These are phyloP conservation scores for Agrilus biguttatus DNA, from an alignment of 2,888 invertebrate species.

Conservation along the genomic window DNA sequence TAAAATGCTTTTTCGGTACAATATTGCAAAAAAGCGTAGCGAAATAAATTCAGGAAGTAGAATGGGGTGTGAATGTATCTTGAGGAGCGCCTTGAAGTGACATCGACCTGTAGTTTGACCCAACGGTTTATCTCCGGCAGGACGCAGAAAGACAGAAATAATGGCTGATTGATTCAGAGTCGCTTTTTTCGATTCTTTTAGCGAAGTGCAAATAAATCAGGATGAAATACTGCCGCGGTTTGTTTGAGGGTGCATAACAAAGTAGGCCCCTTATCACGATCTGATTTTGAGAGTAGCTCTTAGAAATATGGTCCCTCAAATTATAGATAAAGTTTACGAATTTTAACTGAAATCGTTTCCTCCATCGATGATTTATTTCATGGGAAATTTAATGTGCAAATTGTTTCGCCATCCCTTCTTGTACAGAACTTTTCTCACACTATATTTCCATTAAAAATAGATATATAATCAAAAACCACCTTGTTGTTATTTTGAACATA, in stretches of 20 bases:
- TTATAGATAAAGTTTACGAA: neutral
- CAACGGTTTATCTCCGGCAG: conserved; percentile 31
- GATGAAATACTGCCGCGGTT: conserved; percentile 32
- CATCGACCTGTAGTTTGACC: conserved; percentile 27
- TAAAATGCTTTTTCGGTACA: no score
- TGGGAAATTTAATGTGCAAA: neutral
- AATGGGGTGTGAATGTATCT: no score
- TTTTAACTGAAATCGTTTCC: neutral
- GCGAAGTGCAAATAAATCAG: conserved; percentile 35
- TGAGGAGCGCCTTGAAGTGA: conserved; percentile 18
- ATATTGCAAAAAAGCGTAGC: no score
- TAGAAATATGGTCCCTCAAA: neutral
- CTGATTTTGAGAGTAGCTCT: conserved; percentile 22
- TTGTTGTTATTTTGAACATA: no score
- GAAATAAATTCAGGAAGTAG: no score
- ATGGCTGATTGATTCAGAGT: conserved; percentile 35
- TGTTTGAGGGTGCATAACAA: conserved; percentile 32
- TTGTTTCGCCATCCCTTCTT: no score
- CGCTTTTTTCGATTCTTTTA: conserved; percentile 35
- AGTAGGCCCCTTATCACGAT: conserved; percentile 25
- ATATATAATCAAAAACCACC: no score
- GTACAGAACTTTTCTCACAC: no score
- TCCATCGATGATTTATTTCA: no score
- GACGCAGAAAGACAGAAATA: conserved; percentile 28
- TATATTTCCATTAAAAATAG: no score